phyloP scores from a whole-genome alignment of 2,113 vertebrate genomes.

The Pogona vitticeps region DNA sequence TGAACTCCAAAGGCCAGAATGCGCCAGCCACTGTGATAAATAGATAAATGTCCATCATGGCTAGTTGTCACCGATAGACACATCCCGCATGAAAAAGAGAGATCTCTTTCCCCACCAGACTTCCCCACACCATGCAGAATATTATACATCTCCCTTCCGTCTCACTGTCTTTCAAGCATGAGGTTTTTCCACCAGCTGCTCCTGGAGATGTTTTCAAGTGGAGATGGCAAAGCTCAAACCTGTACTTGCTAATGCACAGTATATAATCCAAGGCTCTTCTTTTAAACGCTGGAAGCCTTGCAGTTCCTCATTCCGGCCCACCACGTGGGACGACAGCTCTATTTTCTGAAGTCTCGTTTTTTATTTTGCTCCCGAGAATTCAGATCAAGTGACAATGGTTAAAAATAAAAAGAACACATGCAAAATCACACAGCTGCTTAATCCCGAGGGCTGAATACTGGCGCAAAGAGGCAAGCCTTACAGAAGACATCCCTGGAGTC shows the following conservation, averaged over 20 bases:
- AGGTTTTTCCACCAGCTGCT: background rate
- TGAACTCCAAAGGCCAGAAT: too few species aligned
- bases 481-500: background rate
- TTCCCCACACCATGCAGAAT: too few species aligned
- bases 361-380: background rate
- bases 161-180: background rate
- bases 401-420: background rate
- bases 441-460: background rate
- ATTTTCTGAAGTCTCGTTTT: background rate
- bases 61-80: too few species aligned
- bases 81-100: too few species aligned
- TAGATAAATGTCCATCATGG: too few species aligned
- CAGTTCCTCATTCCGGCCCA: background rate
- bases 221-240: too few species aligned
- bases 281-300: background rate
- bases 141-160: too few species aligned
- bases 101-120: background rate
- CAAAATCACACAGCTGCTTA: background rate
- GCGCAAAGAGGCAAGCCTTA: background rate
- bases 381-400: background rate
- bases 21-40: too few species aligned
- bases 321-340: too few species aligned
- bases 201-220: background rate
- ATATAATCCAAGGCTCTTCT: background rate
- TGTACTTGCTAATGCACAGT: background rate